A percentile compares a stretch with the other conserved stretches of the same genome.
Conservation (phyloP, 2,888 invertebrate genomes). For the Serrognathus titanus region DNA sequence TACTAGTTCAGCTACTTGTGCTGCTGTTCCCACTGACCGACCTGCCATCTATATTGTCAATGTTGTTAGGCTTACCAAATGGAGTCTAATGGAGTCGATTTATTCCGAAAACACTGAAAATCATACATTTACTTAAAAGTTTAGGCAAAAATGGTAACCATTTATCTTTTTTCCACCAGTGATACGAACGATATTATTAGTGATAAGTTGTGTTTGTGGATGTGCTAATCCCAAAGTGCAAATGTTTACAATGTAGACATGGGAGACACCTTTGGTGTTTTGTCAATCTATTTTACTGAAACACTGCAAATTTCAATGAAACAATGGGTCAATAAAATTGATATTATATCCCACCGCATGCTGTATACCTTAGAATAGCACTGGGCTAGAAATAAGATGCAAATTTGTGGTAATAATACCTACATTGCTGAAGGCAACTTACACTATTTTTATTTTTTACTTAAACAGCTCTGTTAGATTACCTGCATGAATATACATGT, state of each 20-base stretch:
- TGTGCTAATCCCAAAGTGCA: constrained; percentile 43
- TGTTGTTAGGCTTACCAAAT: constrained; percentile 64
- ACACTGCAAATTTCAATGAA: constrained; percentile 25
- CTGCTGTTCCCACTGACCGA: constrained; percentile 25
- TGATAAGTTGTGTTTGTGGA: constrained; percentile 40
- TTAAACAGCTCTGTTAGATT: background rate
- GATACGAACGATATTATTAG: constrained; percentile 35
- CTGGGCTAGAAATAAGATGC: constrained; percentile 4
- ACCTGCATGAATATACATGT: no score
- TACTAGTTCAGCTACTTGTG: constrained; percentile 19
- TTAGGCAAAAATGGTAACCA: constrained; percentile 51
- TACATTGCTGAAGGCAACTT: constrained; percentile 39
- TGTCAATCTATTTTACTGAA: constrained; percentile 45
- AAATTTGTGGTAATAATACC: constrained; percentile 14
- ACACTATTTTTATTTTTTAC: constrained; percentile 25
- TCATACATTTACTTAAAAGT: constrained; percentile 49
- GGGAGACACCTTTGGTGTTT: constrained; percentile 52
- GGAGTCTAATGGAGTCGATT: constrained; percentile 63
- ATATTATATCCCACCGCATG: constrained; percentile 3
- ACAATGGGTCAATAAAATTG: constrained; percentile 7
- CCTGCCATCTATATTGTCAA: constrained; percentile 77
- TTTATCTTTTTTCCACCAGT: constrained; percentile 34
- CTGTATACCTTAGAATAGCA: constrained; percentile 1
- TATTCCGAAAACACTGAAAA: constrained; percentile 63
- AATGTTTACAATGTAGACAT: constrained; percentile 53